Evolutionary conservation across 2,797 vertebrate species (phyloP).

Genomic region (Zenarchopterus dispar): DNA sequence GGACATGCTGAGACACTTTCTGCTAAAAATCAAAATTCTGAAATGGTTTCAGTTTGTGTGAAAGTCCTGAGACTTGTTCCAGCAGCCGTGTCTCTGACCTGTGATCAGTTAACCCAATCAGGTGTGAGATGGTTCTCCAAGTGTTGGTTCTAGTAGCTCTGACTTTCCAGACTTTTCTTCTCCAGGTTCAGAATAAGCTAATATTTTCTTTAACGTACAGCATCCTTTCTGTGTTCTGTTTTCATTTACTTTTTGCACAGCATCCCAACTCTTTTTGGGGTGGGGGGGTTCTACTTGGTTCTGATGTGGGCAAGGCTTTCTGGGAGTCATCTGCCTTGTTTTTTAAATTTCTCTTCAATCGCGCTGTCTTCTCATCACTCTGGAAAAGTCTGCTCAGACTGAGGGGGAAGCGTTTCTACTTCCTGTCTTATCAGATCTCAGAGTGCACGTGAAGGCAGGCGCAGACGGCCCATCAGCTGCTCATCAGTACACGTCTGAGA

Average conservation of each 20-base stretch:
- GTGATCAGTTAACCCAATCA: no score
- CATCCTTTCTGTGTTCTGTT: not conserved
- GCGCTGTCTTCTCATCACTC: not conserved
- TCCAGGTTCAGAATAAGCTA: no score
- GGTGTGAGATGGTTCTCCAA: no score
- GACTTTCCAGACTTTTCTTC: no score
- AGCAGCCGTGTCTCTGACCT: no score
- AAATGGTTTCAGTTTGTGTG: no score
- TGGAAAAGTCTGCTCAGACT: not conserved
- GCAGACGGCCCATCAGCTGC: not conserved
- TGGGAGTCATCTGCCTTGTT: not conserved
- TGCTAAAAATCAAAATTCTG: no score
- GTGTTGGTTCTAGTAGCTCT: no score
- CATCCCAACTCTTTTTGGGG: no score
- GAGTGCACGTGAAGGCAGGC: not conserved
- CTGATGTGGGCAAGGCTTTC: conserved; percentile 9
- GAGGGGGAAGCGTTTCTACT: not conserved
- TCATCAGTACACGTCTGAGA: not conserved
- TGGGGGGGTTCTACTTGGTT: not conserved
- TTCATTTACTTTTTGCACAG: not conserved
- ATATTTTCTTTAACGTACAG: no score
- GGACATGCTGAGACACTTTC: no score
- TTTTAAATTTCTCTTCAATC: not conserved
- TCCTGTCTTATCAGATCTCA: conserved; percentile 6
- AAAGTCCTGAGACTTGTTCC: no score